Evolutionary conservation across 1,140 invertebrate species (phyloP), one percentile per base, ranked within the genome.

Genomic region (Gonioctena quinquepunctata): DNA sequence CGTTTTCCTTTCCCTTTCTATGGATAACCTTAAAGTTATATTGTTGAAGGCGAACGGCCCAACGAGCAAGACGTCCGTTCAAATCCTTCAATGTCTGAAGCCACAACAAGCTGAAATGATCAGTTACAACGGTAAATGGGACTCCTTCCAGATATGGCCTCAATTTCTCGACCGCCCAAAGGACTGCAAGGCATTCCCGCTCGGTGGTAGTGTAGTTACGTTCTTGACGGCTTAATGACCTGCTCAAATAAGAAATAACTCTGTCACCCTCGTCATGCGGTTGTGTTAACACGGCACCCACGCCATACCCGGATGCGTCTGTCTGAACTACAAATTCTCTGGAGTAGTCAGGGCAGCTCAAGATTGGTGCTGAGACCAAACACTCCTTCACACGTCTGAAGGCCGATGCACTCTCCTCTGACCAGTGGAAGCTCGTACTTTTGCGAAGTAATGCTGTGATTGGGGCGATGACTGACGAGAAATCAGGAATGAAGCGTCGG

Each of bases 61-160:
- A 87, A 25, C 84, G 66, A 0, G 81, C 82, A 7, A 88, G 68
- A 49, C 85, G 49, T 28, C 80, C 82, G 1, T 65, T 78, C 3
- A 80, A 77, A 54, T 85, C 81, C 68, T 82, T 84, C 0, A 85
- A 73, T 2, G 77, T 79, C 3, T 79, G 73, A 3, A 88, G 74
- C 83, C 84, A 88, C 22, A 70, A 71, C 2, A 88, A 72, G 11
- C 81, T 76, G n/a, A 77, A 75, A 63, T 86, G 84, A 67, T 88
- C 86, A 0, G 86, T 87, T 11, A 83, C 69, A 0, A 87, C 79
- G 2, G 59, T 82, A 65, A 89, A 86, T 3, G 81, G 62, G 4
- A 67, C 79, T 2, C 80, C 81, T 62, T 83, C 79, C 2, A 88
- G 49, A 76, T 83, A 88, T 21, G 70, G 68, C 16, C 77, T 28